A percentile compares a stretch with the other conserved stretches of the same genome.
Conservation (phyloP, 2,888 invertebrate genomes). For the Podabrus alpinus region DNA sequence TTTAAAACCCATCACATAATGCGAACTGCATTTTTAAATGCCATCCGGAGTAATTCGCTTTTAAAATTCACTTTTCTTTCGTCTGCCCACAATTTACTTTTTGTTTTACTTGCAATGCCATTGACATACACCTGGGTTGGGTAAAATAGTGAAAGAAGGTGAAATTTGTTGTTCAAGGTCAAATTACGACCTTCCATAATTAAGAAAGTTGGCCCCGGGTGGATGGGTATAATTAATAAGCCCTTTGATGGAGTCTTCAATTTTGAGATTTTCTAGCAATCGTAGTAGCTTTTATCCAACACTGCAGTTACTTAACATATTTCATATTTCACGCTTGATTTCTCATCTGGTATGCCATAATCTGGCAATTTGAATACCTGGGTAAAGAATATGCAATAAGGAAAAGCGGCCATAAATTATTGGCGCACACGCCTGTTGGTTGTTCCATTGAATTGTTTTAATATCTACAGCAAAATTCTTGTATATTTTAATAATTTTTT, state of each 20-base stretch:
- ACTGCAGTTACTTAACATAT: neutral
- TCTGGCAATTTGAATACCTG: neutral
- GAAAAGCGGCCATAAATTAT: neutral
- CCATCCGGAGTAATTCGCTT: neutral
- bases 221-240: conserved; percentile 10
- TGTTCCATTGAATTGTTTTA: neutral
- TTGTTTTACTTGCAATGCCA: conserved; percentile 32
- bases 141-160: conserved; percentile 50
- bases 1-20: neutral
- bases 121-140: conserved; percentile 42
- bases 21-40: neutral
- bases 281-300: too few relatives aligned
- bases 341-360: conserved; percentile 9
- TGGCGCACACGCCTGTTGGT: neutral
- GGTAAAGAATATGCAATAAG: neutral
- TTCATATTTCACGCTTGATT: conserved; percentile 8
- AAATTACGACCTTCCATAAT: conserved; percentile 46
- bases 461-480: neutral
- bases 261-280: too few relatives aligned
- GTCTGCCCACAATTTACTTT: conserved; percentile 18
- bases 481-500: neutral
- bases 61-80: neutral
- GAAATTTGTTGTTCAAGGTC: conserved; percentile 51
- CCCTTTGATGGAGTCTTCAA: neutral
- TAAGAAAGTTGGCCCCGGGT: conserved; percentile 41